These are phyloP conservation scores for Amia ocellicauda DNA, from an alignment of 2,113 vertebrate species.

Conservation along the genomic window DNA sequence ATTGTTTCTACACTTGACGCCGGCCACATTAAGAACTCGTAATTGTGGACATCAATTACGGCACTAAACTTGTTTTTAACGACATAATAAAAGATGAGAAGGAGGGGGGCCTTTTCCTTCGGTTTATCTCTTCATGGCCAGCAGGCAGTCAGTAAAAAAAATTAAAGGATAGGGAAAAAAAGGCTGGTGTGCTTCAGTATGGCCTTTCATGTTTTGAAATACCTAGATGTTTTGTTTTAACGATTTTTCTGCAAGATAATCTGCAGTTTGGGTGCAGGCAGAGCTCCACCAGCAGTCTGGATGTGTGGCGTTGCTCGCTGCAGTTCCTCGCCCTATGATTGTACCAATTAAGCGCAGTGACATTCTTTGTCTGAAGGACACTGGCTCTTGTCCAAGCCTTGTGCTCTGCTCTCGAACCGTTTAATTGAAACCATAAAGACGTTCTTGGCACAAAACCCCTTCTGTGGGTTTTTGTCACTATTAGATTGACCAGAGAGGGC, in stretches of 20 bases:
- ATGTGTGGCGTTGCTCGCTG: not conserved
- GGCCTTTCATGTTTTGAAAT: conserved; percentile 2
- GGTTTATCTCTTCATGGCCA: not conserved
- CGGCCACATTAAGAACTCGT: too few species aligned
- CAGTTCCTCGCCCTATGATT: conserved; percentile 35
- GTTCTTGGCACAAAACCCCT: conserved; percentile 64
- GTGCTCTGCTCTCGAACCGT: conserved; percentile 58
- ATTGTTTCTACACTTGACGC: too few species aligned
- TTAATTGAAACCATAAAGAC: conserved; percentile 69
- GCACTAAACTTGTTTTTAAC: conserved; percentile 40
- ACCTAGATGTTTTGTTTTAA: not conserved
- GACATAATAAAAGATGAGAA: conserved; percentile 50
- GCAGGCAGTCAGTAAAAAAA: too few species aligned
- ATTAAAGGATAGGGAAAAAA: too few species aligned
- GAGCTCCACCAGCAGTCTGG: not conserved
- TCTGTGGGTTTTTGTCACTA: conserved; percentile 58
- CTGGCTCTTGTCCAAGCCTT: conserved; percentile 65
- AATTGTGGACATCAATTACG: conserved; percentile 50
- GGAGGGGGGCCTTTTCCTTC: conserved; percentile 41
- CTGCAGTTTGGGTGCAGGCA: not conserved
- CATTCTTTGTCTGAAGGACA: conserved; percentile 74
- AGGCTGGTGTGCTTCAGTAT: not conserved
- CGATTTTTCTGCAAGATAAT: not conserved
- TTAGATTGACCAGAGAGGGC: conserved; percentile 74
- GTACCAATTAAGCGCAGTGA: conserved; percentile 60